Percentiles rank a stretch among this genome's conserved stretches.
Conservation (phyloP, 2,113 vertebrate species). For the Aramus guarauna region DNA sequence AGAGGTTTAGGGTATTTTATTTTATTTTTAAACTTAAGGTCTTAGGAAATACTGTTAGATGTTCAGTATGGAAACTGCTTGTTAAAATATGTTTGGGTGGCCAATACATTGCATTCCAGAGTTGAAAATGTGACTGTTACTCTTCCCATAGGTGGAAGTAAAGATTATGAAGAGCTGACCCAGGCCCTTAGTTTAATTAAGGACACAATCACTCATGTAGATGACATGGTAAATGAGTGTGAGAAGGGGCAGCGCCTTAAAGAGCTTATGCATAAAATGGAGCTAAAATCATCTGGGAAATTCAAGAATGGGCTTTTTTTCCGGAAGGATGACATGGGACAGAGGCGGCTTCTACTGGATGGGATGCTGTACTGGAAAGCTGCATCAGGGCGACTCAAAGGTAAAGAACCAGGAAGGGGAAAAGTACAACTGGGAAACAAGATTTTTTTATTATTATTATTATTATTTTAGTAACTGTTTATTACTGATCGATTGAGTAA, state of each 20-base stretch:
- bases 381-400: conserved; percentile 89
- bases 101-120: not conserved
- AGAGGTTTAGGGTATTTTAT: not conserved
- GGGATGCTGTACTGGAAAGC: conserved; percentile 91
- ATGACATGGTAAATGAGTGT: conserved; percentile 81
- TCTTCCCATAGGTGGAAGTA: conserved; percentile 75
- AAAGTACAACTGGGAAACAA: not conserved
- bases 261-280: conserved; percentile 87
- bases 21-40: not conserved
- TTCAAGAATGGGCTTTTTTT: conserved; percentile 88
- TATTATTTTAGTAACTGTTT: conserved; percentile 18
- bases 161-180: conserved; percentile 83
- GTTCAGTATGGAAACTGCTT: not conserved
- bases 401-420: conserved; percentile 58
- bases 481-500: conserved; percentile 3
- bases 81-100: not conserved
- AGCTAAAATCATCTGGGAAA: conserved; percentile 85
- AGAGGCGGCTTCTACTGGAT: conserved; percentile 79
- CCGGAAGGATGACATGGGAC: conserved; percentile 85
- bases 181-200: conserved; percentile 85
- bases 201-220: conserved; percentile 86
- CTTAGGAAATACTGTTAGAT: not conserved
- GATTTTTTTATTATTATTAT: not conserved
- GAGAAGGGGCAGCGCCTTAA: conserved; percentile 86
- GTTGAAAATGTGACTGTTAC: not conserved